Percentiles rank a stretch among this genome's conserved stretches.
phyloP scores from a whole-genome alignment of 2,888 invertebrate species.

The Beris chalybata region DNA sequence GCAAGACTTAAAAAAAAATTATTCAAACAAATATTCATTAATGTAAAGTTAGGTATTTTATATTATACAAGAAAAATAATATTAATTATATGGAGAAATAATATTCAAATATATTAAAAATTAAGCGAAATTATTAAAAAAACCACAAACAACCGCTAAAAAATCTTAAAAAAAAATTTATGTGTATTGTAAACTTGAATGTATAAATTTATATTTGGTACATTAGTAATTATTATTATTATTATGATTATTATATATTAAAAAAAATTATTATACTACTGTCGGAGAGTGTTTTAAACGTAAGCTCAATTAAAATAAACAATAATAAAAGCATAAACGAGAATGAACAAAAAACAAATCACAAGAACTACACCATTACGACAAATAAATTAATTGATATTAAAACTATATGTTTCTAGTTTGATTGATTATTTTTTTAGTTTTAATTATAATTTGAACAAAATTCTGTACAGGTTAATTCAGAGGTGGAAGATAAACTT shows the following conservation, averaged over 20 bases:
- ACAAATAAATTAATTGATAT: constrained; percentile 33
- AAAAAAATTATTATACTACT: constrained; percentile 20
- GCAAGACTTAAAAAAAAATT: constrained; percentile 22
- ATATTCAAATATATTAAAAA: constrained; percentile 8
- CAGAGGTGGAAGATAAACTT: no score
- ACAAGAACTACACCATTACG: no score
- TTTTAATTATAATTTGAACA: background rate
- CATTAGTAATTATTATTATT: constrained; percentile 23
- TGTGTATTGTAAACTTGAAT: constrained; percentile 32
- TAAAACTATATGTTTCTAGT: background rate
- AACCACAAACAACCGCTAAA: background rate
- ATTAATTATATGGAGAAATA: background rate
- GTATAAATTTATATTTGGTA: constrained; percentile 33
- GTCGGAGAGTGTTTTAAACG: constrained; percentile 35
- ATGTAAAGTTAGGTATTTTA: constrained; percentile 24
- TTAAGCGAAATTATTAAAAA: background rate
- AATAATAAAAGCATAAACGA: constrained; percentile 5
- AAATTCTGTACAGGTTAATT: no score
- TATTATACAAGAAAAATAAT: constrained; percentile 23
- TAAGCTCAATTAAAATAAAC: constrained; percentile 34
- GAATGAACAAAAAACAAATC: constrained; percentile 15
- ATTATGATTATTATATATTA: constrained; percentile 7
- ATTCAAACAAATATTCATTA: constrained; percentile 29
- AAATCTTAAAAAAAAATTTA: background rate
- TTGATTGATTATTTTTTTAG: constrained; percentile 1